Evolutionary conservation across 2,113 vertebrate genomes (phyloP).

Genomic region (Strix aluco): DNA sequence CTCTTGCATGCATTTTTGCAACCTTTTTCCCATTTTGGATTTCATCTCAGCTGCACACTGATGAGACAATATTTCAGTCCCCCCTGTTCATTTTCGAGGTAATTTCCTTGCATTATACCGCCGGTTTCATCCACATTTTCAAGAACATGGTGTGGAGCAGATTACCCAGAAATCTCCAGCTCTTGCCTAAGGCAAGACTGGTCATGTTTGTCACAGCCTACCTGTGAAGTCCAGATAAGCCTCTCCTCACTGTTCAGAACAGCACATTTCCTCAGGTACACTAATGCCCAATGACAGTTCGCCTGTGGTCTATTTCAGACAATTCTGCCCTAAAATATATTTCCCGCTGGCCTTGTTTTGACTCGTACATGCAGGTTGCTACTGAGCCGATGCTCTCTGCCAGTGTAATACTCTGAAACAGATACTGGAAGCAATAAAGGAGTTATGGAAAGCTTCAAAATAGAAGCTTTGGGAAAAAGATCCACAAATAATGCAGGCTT

Average conservation of each 20-base stretch:
- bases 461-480: neutral
- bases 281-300: neutral
- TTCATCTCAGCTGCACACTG: neutral
- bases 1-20: neutral
- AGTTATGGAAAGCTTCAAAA: neutral
- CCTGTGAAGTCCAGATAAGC: slow-evolving; percentile 26
- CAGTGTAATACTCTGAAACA: neutral
- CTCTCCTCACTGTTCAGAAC: neutral
- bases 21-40: neutral
- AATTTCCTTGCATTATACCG: neutral
- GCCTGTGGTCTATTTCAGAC: neutral
- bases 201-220: neutral
- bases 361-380: neutral
- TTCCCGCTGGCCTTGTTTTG: neutral
- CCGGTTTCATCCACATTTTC: neutral
- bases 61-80: neutral
- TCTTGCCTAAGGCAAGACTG: neutral
- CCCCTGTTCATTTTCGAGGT: neutral
- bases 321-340: neutral
- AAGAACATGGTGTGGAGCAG: neutral
- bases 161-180: neutral
- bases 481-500: neutral
- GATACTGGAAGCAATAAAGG: neutral
- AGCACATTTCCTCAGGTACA: neutral
- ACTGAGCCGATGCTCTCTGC: neutral